Base-by-base conservation (phyloP, 2,797 vertebrate genomes). In the Notamacropus eugenii region DNA sequence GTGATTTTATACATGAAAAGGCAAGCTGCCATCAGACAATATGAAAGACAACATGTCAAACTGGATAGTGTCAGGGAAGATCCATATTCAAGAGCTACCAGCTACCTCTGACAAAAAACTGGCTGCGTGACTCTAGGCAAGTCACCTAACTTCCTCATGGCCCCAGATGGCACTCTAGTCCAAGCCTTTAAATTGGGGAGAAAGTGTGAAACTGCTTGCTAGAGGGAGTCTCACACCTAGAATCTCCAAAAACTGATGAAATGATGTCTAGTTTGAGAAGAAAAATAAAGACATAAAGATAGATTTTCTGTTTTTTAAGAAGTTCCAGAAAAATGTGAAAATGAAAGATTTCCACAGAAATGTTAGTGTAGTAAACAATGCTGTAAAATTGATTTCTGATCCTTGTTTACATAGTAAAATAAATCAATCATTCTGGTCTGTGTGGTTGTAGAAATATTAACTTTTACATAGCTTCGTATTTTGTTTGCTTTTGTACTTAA, bases 401-500 rank as follows among this genome's bases (percentile, higher is more conserved):
- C 93, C 54, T 56, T 91, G 8, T 58, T 95, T 96, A 90, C 40
- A 90, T 16, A 55, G 1, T 58, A 62, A 46, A 34, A 90, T 59
- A 92, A 95, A 91, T 54, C 56, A 91, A 54, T 57, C 58, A 2
- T 92, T 56, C 87, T 55, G 40, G 54, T 92, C 2, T 1, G 5
- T 90, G 59, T 93, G 92, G 28, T 16, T 5, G 74, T 54, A 29
- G 91, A 8, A 67, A 40, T 24, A 29, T 90, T 95, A 50, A 62
- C 31, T 94, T 94, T 59, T 27, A 54, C 0, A 29, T 52, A 46
- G 57, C 74, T 94, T 97, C 12, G 93, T 58, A 8, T 40, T 91
- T 67, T 29, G 2, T 19, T 54, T 96, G n/a, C 52, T 94, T 93
- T 97, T 95, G 94, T 96, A 93, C 22, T 92, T 74, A 96, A 96